These are phyloP conservation scores for Prionace glauca DNA, from an alignment of 2,797 vertebrate species.

Conservation along the genomic window DNA sequence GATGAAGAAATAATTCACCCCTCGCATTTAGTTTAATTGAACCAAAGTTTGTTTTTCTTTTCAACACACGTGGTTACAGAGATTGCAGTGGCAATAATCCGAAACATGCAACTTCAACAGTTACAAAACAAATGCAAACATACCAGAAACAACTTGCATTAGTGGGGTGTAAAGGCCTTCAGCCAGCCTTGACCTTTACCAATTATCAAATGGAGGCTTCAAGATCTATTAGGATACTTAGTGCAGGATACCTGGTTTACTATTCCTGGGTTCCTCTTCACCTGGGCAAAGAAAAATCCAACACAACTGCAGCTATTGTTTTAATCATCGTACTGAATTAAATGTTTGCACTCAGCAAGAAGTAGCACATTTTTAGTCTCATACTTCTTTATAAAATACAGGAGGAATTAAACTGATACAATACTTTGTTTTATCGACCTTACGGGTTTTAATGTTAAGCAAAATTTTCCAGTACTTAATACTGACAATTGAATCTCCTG, in stretches of 20 bases:
- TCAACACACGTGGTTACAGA: not conserved
- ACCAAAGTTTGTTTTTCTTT: not conserved
- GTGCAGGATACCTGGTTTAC: not conserved
- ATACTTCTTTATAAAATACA: not conserved
- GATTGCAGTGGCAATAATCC: not conserved
- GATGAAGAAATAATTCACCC: not conserved
- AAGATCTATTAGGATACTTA: not conserved
- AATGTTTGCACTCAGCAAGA: not conserved
- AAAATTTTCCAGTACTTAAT: not conserved
- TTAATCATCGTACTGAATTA: not conserved
- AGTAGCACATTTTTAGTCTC: not conserved
- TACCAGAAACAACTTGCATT: not conserved
- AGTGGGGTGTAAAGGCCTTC: not conserved
- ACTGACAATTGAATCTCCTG: not conserved
- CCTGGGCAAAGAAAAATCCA: not conserved
- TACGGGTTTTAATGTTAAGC: not conserved
- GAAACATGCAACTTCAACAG: not conserved
- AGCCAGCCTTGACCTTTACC: not conserved
- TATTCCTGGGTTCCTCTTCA: conserved; percentile 4
- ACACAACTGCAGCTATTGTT: not conserved
- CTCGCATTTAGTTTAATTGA: not conserved
- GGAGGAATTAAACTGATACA: not conserved
- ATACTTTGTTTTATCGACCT: not conserved
- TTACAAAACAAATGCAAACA: not conserved
- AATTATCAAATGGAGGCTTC: conserved; percentile 15